A percentile compares a stretch with the other conserved stretches of the same genome.
Conservation (phyloP, 2,113 vertebrate species). For the Sturnus vulgaris region DNA sequence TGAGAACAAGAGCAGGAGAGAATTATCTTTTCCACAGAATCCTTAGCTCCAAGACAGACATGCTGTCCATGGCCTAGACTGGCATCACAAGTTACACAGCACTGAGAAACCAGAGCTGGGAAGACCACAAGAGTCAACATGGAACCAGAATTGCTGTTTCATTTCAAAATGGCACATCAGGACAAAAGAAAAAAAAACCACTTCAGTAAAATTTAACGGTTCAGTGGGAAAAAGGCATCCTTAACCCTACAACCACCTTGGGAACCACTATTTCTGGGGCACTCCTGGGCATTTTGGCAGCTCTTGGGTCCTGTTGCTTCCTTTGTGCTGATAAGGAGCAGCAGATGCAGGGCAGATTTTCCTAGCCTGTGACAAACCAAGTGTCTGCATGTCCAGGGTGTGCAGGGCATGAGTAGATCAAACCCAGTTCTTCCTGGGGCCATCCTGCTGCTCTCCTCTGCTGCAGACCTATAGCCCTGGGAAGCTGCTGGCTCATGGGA, state of each 20-base stretch:
- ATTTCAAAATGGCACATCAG: neutral
- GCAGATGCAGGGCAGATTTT: rapidly evolving
- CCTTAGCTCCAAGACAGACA: neutral
- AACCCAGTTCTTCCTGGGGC: neutral
- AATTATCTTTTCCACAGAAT: neutral
- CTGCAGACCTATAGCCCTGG: neutral
- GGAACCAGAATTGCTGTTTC: neutral
- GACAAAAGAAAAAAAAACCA: neutral
- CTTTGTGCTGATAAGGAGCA: neutral
- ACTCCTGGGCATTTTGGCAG: rapidly evolving
- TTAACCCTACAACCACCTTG: neutral
- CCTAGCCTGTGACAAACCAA: neutral
- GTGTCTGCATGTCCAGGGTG: neutral
- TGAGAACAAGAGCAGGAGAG: neutral
- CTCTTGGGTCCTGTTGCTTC: rapidly evolving
- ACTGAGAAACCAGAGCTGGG: neutral
- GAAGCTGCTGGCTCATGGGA: neutral
- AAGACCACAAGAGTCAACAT: rapidly evolving
- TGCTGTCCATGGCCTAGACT: neutral
- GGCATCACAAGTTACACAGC: neutral
- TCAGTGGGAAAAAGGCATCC: neutral
- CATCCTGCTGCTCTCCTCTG: neutral
- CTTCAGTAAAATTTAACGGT: neutral
- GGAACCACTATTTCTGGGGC: neutral
- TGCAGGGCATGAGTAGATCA: neutral